Conservation (phyloP, 2,113 vertebrate genomes). For the Paramormyrops kingsleyae region DNA sequence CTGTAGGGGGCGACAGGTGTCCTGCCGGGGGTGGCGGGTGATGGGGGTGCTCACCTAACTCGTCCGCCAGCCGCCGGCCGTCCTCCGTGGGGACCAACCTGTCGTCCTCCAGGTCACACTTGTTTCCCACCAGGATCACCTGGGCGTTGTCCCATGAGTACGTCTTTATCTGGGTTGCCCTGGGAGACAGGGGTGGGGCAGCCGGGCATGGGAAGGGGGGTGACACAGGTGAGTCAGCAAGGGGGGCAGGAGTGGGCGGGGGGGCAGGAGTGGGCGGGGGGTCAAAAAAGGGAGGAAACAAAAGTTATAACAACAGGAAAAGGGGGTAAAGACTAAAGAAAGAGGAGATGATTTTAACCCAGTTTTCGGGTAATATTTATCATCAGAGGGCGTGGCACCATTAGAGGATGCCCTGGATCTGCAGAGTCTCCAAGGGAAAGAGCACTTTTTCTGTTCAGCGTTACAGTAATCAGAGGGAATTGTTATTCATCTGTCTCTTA, state of each 20-base stretch:
- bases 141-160: constrained; percentile 81
- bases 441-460: not conserved
- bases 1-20: not conserved
- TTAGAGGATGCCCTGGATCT: not conserved
- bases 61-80: constrained; percentile 64
- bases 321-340: not conserved
- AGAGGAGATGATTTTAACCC: not conserved
- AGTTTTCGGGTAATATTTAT: not conserved
- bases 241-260: not conserved
- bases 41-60: constrained; percentile 57
- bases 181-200: constrained; percentile 28
- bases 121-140: constrained; percentile 75
- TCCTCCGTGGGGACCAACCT: constrained; percentile 69
- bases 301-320: not conserved
- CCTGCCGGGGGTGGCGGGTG: not conserved
- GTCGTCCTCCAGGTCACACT: constrained; percentile 77
- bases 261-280: not conserved
- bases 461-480: not conserved
- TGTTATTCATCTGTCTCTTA: not conserved
- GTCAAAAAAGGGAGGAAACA: not conserved
- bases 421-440: not conserved
- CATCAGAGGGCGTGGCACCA: not conserved
- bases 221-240: not conserved
- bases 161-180: constrained; percentile 80
- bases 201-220: not conserved